Conservation (phyloP, 1,140 invertebrate species). For the Cydia pomonella region DNA sequence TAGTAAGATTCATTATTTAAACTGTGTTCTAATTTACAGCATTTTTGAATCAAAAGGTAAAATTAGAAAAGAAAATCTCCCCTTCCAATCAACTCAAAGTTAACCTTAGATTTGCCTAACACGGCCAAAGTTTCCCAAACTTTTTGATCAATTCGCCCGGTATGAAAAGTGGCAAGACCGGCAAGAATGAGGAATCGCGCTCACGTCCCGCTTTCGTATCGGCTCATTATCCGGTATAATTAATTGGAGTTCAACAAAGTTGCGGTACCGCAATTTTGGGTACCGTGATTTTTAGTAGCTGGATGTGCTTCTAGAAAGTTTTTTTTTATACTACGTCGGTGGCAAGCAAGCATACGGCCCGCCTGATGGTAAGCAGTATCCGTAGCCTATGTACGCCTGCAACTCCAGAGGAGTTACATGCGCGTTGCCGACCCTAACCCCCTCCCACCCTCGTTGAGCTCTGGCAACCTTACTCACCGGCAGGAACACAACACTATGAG, state of each 20-base stretch:
- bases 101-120: not conserved
- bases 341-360: too few relatives aligned
- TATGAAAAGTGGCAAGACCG: slow-evolving; percentile 29
- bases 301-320: not conserved
- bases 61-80: not conserved
- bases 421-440: too few relatives aligned
- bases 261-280: slow-evolving; percentile 12
- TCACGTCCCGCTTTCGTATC: slow-evolving; percentile 19
- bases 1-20: too few relatives aligned
- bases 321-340: not conserved
- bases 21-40: too few relatives aligned
- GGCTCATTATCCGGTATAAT: slow-evolving; percentile 32
- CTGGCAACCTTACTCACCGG: too few relatives aligned
- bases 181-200: slow-evolving; percentile 23
- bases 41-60: not conserved
- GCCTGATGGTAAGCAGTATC: too few relatives aligned
- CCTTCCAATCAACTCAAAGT: not conserved
- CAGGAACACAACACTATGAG: too few relatives aligned
- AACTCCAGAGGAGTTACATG: too few relatives aligned
- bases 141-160: slow-evolving; percentile 11
- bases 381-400: too few relatives aligned
- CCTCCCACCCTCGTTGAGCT: too few relatives aligned
- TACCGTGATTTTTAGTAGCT: not conserved
- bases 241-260: slow-evolving; percentile 29
- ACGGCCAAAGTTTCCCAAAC: slow-evolving; percentile 1